Percentiles rank a stretch among this genome's conserved stretches.
Conservation (phyloP, 2,888 invertebrate species). For the Tolmerus cingulatus region DNA sequence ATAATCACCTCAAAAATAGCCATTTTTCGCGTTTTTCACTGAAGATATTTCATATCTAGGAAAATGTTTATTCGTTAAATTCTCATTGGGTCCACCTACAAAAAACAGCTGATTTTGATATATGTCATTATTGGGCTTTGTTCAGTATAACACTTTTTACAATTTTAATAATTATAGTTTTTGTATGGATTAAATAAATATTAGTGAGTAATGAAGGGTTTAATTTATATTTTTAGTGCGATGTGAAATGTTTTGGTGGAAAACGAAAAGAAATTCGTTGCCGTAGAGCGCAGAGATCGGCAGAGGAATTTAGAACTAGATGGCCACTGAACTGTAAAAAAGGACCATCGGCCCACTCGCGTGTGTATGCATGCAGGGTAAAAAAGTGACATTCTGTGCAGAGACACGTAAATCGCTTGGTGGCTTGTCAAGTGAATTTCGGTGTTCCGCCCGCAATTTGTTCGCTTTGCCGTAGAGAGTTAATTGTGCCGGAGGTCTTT, state of each 20-base stretch:
- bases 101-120: background rate
- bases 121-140: background rate
- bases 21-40: constrained; percentile 39
- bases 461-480: background rate
- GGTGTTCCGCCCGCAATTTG: background rate
- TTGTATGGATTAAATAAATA: no score
- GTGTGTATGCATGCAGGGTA: background rate
- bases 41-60: background rate
- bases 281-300: no score
- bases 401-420: constrained; percentile 30
- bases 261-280: background rate
- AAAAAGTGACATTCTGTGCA: background rate
- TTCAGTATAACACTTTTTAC: background rate
- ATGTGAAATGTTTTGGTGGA: background rate
- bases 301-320: background rate
- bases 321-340: background rate
- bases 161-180: background rate
- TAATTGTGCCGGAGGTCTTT: background rate
- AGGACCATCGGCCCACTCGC: background rate
- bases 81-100: background rate
- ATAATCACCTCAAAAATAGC: constrained; percentile 50
- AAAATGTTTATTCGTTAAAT: background rate
- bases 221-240: background rate
- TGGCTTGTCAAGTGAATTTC: constrained; percentile 31
- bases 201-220: background rate